These are phyloP conservation scores for Peromyscus aztecus DNA, from an alignment of 2,797 vertebrate genomes.

Conservation along the genomic window DNA sequence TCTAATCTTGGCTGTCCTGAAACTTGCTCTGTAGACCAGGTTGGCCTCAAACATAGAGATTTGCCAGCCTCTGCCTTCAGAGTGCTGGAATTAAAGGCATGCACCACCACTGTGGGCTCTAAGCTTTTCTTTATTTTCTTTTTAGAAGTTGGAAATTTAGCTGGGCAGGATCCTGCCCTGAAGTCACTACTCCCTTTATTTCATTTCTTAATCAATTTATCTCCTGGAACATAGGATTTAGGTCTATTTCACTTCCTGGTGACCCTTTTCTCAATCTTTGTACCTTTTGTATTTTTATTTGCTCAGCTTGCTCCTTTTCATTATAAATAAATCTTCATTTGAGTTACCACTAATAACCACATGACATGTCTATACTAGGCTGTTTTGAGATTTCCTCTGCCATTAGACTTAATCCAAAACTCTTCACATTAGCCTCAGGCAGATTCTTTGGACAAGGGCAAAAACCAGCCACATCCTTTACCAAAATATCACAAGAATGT, in stretches of 20 bases:
- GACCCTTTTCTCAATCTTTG: neutral
- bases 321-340: neutral
- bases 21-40: neutral
- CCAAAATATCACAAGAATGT: neutral
- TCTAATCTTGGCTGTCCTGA: neutral
- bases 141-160: neutral
- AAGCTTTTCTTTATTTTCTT: neutral
- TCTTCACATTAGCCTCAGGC: neutral
- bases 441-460: neutral
- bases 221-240: neutral
- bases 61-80: neutral
- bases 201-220: neutral
- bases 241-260: neutral
- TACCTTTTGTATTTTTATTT: neutral
- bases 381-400: neutral
- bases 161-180: neutral
- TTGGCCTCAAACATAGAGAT: neutral
- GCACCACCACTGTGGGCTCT: no score
- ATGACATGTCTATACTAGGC: neutral
- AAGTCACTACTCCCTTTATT: neutral
- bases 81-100: no score
- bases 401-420: neutral
- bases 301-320: neutral
- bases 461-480: neutral
- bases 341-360: neutral